Percentiles rank a stretch among this genome's conserved stretches.
Conservation (phyloP, 2,888 invertebrate genomes). For the Oxyscelio sp. region DNA sequence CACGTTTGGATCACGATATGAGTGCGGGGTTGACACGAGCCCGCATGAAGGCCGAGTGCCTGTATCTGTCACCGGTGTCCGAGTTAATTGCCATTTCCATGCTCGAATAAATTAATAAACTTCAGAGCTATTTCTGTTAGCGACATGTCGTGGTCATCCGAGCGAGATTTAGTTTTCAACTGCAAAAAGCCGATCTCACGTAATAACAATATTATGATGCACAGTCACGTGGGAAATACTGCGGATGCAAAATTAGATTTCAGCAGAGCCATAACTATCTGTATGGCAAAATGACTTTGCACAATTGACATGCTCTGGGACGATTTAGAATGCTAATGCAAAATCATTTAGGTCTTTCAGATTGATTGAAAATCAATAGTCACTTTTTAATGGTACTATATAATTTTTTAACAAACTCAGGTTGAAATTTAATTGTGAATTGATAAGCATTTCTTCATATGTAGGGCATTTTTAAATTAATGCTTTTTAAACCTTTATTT, state of each 20-base stretch:
- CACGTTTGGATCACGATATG: slow-evolving; percentile 68
- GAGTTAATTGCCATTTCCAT: slow-evolving; percentile 88
- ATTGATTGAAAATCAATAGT: no score
- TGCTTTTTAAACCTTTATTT: no score
- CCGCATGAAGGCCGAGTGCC: slow-evolving; percentile 84
- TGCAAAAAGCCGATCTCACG: slow-evolving; percentile 72
- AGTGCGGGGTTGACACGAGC: slow-evolving; percentile 79
- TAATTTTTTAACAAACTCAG: no score
- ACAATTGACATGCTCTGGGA: slow-evolving; percentile 43
- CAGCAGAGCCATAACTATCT: slow-evolving; percentile 24
- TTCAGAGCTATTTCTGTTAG: slow-evolving; percentile 81
- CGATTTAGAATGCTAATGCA: slow-evolving; percentile 35
- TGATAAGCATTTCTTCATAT: no score
- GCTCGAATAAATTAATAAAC: slow-evolving; percentile 88
- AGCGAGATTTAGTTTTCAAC: slow-evolving; percentile 71
- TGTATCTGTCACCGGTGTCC: slow-evolving; percentile 88
- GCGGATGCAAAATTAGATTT: slow-evolving; percentile 57
- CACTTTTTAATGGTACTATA: no score
- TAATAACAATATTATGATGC: slow-evolving; percentile 72
- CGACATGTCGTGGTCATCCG: slow-evolving; percentile 79
- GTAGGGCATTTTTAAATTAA: no score
- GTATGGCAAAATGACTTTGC: slow-evolving; percentile 43
- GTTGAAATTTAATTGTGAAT: no score
- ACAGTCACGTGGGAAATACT: slow-evolving; percentile 71
- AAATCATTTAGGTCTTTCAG: no score